Base-by-base conservation (phyloP, 2,797 vertebrate genomes). In the Peromyscus melanophrys region DNA sequence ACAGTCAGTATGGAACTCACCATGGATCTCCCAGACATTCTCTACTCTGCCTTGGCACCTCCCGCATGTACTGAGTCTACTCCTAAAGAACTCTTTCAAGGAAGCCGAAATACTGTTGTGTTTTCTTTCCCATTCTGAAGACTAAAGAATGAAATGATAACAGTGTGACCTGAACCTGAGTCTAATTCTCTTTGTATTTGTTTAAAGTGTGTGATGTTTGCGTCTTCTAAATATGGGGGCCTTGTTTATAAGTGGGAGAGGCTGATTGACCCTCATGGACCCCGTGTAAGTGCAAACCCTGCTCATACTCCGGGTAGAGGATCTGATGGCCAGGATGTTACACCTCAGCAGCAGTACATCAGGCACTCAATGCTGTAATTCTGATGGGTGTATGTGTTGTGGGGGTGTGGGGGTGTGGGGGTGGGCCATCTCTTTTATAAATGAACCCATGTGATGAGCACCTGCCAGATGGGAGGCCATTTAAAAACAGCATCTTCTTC, bases 241-340 rank as follows among this genome's bases (percentile, higher is more conserved):
- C 71, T 81, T 37, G n/a, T 69, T 82, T 55, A 52, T 52, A 27
- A 89, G 27, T 88, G 1, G 14, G 29, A 78, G 61, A 55, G 77
- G 65, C 49, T 34, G 78, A 55, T 40, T 73, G 57, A 34, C 29
- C 17, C 94, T 71, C 7, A 4, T n/a, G n/a, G 1, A 7, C 12
- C 2, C 16, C 3, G 17, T 90, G n/a, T 46, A 10, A 16, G n/a
- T 59, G 46, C 31, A 13, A 31, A 19, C 1, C 4, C 21, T 6
- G 40, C 7, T 67, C 6, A 0, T 0, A 0, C 16, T 69, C 49
- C 16, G 57, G 46, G 29, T 46, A 23, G 63, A 82, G 75, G 59
- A 84, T 13, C 1, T 1, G 12, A 0, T 8, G 25, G 31, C 40
- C 78, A 16, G 37, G 57, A 2, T n/a, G 34, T 34, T 55, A 0